phyloP scores from a whole-genome alignment of 2,888 invertebrate species.

The Lepidochitona cinerea region DNA sequence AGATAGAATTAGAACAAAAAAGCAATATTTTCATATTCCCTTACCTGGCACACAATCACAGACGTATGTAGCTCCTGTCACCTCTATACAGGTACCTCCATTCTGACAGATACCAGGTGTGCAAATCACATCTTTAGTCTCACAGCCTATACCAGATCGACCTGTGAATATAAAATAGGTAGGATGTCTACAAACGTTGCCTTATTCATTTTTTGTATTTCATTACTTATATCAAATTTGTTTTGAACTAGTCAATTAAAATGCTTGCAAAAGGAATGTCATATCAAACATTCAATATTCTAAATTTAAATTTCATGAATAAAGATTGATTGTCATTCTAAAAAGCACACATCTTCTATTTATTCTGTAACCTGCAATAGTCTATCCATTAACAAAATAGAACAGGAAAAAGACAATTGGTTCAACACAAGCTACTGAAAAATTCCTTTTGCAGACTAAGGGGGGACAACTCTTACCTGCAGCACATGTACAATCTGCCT shows the following conservation, averaged over 20 bases:
- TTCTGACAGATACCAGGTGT: not conserved
- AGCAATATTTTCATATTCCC: not conserved
- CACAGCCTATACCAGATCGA: constrained; percentile 6
- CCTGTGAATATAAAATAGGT: too few relatives aligned
- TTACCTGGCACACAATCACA: constrained; percentile 11
- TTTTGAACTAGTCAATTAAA: too few relatives aligned
- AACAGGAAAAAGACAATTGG: too few relatives aligned
- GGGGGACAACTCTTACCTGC: not conserved
- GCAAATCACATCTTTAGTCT: not conserved
- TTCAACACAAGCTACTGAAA: not conserved
- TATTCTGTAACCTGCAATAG: too few relatives aligned
- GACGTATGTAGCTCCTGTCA: not conserved
- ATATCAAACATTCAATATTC: too few relatives aligned
- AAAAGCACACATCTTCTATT: too few relatives aligned
- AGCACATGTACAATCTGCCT: not conserved
- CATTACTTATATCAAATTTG: too few relatives aligned
- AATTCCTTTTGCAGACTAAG: not conserved
- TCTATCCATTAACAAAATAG: too few relatives aligned
- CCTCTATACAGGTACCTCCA: not conserved
- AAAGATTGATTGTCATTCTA: too few relatives aligned
- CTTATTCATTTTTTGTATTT: too few relatives aligned
- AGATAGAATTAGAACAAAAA: not conserved
- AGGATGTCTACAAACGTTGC: not conserved
- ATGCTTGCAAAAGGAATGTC: too few relatives aligned
- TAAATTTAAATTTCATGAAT: too few relatives aligned